Conservation (phyloP, 2,797 vertebrate genomes). For the Mionectes olivaceus region DNA sequence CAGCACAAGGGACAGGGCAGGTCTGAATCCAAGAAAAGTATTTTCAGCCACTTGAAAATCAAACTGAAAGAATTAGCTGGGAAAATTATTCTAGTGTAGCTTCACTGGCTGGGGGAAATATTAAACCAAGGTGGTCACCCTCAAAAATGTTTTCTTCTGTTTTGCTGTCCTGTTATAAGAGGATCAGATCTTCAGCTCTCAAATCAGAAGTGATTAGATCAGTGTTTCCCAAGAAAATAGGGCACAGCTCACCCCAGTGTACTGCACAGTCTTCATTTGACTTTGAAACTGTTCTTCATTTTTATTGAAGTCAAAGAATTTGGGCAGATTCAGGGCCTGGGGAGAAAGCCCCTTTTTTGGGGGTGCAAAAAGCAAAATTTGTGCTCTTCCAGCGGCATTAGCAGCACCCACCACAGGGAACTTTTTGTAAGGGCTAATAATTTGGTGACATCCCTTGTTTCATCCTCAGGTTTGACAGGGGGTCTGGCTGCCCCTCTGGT, state of each 20-base stretch:
- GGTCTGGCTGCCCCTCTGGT: constrained; percentile 93
- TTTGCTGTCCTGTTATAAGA: not conserved
- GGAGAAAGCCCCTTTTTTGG: not conserved
- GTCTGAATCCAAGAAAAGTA: not conserved
- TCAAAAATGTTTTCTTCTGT: not conserved
- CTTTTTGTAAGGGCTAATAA: not conserved
- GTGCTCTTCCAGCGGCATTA: not conserved
- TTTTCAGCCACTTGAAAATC: not conserved
- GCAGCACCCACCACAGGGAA: not conserved
- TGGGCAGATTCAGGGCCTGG: not conserved
- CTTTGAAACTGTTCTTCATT: not conserved
- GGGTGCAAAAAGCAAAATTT: not conserved
- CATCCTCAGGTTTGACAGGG: constrained; percentile 89
- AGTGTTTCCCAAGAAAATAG: not conserved
- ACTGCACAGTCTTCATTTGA: not conserved
- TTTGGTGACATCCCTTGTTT: not conserved
- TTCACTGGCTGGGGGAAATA: not conserved
- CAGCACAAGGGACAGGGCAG: not conserved
- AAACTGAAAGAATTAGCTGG: not conserved
- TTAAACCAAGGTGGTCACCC: not conserved
- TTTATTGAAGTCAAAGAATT: not conserved
- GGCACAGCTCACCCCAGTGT: not conserved
- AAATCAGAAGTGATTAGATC: not conserved
- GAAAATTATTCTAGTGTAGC: not conserved
- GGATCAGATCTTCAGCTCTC: not conserved